phyloP scores from a whole-genome alignment of 2,888 invertebrate species.

The Pyrochroa serraticornis region DNA sequence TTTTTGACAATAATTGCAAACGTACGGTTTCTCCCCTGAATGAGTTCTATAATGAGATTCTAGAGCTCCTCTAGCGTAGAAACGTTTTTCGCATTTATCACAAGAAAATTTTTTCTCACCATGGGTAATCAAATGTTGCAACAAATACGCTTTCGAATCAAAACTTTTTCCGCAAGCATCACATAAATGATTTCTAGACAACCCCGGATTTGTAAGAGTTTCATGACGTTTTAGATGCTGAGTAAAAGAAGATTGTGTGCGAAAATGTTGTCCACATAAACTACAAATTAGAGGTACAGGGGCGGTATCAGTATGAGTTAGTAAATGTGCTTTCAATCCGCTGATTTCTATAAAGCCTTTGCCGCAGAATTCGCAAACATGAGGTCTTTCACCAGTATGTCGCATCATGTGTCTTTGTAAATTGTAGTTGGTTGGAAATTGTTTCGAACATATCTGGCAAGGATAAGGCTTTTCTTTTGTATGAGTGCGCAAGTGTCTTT shows the following conservation, averaged over 20 bases:
- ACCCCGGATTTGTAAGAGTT: neutral
- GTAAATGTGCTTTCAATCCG: too few relatives aligned
- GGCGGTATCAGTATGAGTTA: conserved; percentile 20
- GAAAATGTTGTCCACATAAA: too few relatives aligned
- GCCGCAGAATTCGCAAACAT: conserved; percentile 49
- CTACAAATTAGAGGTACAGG: conserved; percentile 11
- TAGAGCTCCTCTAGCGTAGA: conserved; percentile 9
- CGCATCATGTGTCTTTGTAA: conserved; percentile 29
- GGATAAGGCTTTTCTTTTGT: conserved; percentile 5
- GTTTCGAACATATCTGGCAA: conserved; percentile 6
- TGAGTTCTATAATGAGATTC: conserved; percentile 7
- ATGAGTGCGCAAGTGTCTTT: neutral
- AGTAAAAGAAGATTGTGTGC: too few relatives aligned
- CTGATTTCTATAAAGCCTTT: conserved; percentile 9
- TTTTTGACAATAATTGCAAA: conserved; percentile 13
- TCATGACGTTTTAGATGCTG: neutral
- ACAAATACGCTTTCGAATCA: conserved; percentile 51
- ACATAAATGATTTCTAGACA: conserved; percentile 52
- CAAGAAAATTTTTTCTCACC: conserved; percentile 32
- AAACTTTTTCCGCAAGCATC: conserved; percentile 60
- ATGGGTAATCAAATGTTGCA: neutral
- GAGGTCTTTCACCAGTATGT: conserved; percentile 57
- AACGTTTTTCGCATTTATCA: conserved; percentile 35
- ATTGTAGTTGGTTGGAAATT: neutral
- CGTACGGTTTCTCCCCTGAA: conserved; percentile 16